Evolutionary conservation across 2,888 invertebrate species (phyloP).

Genomic region (Hypolimnas misippus): DNA sequence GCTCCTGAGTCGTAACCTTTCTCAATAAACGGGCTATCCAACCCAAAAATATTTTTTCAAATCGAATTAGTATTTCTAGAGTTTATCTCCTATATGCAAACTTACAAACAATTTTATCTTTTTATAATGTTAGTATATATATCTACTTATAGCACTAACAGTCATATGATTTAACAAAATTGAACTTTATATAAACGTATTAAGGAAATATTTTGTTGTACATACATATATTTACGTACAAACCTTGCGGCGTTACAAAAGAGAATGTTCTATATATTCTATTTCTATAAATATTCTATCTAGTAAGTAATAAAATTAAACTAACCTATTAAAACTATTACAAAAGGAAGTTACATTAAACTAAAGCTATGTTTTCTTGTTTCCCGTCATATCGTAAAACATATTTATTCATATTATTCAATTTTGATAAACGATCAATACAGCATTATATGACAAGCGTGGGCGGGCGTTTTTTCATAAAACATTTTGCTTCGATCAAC

Average conservation of each 20-base stretch:
- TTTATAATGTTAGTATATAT: too few relatives aligned
- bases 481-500: constrained; percentile 46
- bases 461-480: constrained; percentile 47
- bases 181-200: not conserved
- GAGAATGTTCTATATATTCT: too few relatives aligned
- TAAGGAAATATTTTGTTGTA: not conserved
- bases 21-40: too few relatives aligned
- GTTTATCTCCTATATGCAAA: too few relatives aligned
- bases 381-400: constrained; percentile 31
- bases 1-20: too few relatives aligned
- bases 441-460: constrained; percentile 44
- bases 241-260: not conserved
- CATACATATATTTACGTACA: not conserved
- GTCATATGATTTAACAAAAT: too few relatives aligned
- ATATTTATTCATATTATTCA: constrained; percentile 39
- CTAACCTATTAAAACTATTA: constrained; percentile 7
- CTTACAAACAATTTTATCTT: too few relatives aligned
- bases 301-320: not conserved
- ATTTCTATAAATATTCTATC: too few relatives aligned
- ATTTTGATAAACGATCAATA: constrained; percentile 44
- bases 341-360: constrained; percentile 31
- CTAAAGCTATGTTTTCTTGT: constrained; percentile 12
- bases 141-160: too few relatives aligned
- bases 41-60: too few relatives aligned
- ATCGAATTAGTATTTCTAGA: too few relatives aligned